phyloP scores from a whole-genome alignment of 2,797 vertebrate genomes.

The Phaenicophaeus curvirostris region DNA sequence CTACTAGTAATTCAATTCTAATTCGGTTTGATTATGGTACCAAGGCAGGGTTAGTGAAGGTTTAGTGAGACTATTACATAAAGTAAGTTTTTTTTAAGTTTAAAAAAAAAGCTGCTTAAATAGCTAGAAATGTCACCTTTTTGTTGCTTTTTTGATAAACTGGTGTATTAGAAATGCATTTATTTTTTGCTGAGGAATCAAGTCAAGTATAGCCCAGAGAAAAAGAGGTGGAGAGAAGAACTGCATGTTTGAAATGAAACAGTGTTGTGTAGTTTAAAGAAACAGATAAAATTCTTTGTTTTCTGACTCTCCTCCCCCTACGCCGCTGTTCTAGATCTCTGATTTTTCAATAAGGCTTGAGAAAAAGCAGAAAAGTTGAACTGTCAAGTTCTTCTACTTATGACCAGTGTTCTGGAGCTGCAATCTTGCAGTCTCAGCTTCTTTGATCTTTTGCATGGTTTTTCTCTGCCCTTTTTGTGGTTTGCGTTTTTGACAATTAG shows the following conservation, averaged over 20 bases:
- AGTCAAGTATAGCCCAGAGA: not conserved
- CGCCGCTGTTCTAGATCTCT: not conserved
- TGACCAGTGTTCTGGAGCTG: not conserved
- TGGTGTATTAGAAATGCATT: not conserved
- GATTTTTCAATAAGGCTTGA: not conserved
- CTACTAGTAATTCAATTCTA: not conserved
- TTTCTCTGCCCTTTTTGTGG: not conserved
- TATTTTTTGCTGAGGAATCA: not conserved
- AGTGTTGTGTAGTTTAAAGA: not conserved
- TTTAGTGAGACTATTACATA: not conserved
- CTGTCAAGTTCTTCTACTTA: not conserved
- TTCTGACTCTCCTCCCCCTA: not conserved
- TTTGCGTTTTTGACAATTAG: not conserved
- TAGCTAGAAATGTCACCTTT: not conserved
- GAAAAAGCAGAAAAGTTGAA: not conserved
- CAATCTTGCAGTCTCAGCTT: not conserved
- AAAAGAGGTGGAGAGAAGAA: not conserved
- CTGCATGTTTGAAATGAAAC: not conserved
- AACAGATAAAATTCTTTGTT: not conserved
- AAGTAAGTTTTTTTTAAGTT: not conserved
- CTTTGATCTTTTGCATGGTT: not conserved
- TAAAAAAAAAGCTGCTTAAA: not conserved
- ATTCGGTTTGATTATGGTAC: not conserved
- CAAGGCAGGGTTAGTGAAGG: not conserved
- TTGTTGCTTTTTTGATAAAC: not conserved